A percentile compares a stretch with the other conserved stretches of the same genome.
phyloP scores from a whole-genome alignment of 2,797 vertebrate species.

The Peromyscus melanophrys region DNA sequence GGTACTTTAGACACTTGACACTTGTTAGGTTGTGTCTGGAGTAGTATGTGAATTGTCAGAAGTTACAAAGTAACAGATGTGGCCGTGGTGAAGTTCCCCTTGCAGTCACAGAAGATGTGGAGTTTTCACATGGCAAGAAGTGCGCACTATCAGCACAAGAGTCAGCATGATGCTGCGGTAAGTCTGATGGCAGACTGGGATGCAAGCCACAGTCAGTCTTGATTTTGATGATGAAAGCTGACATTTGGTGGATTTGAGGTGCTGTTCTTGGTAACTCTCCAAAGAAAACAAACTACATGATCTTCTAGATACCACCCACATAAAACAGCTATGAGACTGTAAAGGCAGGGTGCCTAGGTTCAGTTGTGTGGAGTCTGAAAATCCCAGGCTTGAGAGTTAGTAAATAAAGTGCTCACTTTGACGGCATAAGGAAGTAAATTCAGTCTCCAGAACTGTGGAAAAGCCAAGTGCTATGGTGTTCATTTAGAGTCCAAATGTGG shows the following conservation, averaged over 20 bases:
- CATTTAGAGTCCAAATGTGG: background rate
- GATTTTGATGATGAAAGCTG: background rate
- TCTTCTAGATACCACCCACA: background rate
- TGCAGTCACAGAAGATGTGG: background rate
- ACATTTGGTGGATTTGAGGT: background rate
- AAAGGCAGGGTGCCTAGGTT: background rate
- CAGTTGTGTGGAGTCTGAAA: background rate
- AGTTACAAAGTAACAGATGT: background rate
- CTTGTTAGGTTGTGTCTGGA: background rate
- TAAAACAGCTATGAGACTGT: background rate
- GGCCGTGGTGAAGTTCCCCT: background rate
- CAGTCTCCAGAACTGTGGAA: background rate
- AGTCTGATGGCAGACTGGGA: background rate
- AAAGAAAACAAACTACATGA: background rate
- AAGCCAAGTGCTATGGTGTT: background rate
- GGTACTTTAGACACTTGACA: background rate
- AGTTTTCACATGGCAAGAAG: background rate
- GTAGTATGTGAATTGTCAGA: background rate
- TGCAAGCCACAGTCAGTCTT: background rate
- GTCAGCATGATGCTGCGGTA: background rate
- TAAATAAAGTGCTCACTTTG: background rate
- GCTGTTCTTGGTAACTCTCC: background rate
- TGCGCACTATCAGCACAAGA: rapidly evolving
- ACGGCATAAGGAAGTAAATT: background rate
- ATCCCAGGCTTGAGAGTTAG: background rate